A percentile compares a stretch with the other conserved stretches of the same genome.
phyloP scores from a whole-genome alignment of 2,797 vertebrate species.

The Esox lucius region DNA sequence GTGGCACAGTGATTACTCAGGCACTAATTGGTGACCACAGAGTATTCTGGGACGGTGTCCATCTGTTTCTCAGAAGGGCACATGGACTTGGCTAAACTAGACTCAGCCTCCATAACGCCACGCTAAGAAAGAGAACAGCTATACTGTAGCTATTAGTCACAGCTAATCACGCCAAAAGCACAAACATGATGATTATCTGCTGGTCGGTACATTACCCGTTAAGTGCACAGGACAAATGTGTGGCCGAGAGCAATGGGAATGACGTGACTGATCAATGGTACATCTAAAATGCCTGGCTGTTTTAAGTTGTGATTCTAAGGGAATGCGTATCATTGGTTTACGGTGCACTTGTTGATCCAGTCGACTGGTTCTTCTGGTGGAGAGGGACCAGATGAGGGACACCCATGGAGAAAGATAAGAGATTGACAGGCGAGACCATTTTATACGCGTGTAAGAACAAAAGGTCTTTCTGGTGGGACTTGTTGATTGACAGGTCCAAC shows the following conservation, averaged over 20 bases:
- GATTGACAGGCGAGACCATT: constrained; percentile 27
- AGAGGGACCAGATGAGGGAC: neutral
- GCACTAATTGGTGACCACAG: constrained; percentile 51
- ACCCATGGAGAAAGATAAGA: constrained; percentile 15
- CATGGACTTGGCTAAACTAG: neutral
- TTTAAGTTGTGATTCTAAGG: neutral
- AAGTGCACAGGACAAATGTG: neutral
- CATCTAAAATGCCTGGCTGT: neutral
- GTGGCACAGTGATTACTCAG: constrained; percentile 52
- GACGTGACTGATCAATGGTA: neutral
- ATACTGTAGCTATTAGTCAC: constrained; percentile 22
- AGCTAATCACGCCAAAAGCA: constrained; percentile 43
- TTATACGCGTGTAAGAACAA: constrained; percentile 16
- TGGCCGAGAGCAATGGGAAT: neutral
- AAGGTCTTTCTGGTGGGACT: constrained; percentile 6
- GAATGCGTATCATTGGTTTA: neutral
- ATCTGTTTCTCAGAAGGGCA: constrained; percentile 56
- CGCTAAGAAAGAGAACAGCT: neutral
- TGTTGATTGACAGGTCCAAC: constrained; percentile 21
- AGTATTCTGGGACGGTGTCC: constrained; percentile 50
- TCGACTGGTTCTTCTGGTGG: neutral
- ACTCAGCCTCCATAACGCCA: constrained; percentile 15
- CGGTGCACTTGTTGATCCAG: neutral
- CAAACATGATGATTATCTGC: constrained; percentile 28
- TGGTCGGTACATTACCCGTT: neutral